Evolutionary conservation across 2,888 invertebrate genomes (phyloP), one percentile per base, ranked within the genome.

Genomic region (Busseola fusca): DNA sequence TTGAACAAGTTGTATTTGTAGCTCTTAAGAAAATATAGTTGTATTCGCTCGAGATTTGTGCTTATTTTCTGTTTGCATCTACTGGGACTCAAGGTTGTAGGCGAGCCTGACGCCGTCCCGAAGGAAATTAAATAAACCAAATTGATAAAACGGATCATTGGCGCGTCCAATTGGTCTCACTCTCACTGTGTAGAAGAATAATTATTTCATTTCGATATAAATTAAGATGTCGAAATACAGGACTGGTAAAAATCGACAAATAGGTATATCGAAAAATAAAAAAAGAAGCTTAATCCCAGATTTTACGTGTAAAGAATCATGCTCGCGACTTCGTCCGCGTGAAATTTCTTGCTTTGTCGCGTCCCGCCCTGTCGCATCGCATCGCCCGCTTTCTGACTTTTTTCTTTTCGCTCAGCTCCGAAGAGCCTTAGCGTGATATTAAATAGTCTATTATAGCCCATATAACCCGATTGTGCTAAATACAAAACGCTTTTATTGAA

Each of bases 1-100:
- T 66, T 58, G 52, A 27, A 45, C 63, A 78, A 80, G 74, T 81
- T 83, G 75, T 79, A 64, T 79, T 77, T 79, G 65, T 64, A 74
- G 34, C 50, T 64, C 69, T 65, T 73, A 50, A 67, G 40, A 72
- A 68, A 57, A 54, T 69, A 21, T 70, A 52, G 57, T 67, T 68
- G 59, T 45, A 63, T 66, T 74, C 27, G 48, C 54, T 66, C 37
- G 64, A 66, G 69, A 64, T 62, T 34, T 63, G 64, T 54, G 42
- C 34, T 68, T 71, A 69, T 81, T 73, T 69, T 64, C 40, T 78
- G 70, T 83, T 81, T 80, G 60, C 60, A 52, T 74, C 64, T 69
- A 52, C 54, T 63, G 59, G 48, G 56, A 64, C 54, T 66, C 67
- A 82, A 82, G 74, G 79, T 81, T 72, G 50, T 50, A 67, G 57